Evolutionary conservation across 1,140 invertebrate genomes (phyloP).

Genomic region (Chironomus striatipennis): DNA sequence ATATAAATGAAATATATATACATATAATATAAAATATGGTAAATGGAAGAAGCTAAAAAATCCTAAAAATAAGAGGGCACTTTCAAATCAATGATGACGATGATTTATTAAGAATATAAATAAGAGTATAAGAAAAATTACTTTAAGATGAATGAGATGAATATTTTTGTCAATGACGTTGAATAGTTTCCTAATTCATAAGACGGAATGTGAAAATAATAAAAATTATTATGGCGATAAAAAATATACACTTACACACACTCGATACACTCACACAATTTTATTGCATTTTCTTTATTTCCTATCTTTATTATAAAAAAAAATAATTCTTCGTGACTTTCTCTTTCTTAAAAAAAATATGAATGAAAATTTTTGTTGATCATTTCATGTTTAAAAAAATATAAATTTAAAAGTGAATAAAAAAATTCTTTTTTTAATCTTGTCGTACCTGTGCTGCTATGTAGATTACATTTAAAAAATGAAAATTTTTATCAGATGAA

Average conservation of each 20-base stretch:
- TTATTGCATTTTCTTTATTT: neutral
- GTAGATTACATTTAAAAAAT: slow-evolving; percentile 1
- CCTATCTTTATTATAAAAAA: too few species aligned
- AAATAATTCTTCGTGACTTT: too few species aligned
- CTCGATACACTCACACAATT: neutral
- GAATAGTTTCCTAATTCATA: neutral
- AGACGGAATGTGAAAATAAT: too few species aligned
- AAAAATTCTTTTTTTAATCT: neutral
- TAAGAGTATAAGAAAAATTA: too few species aligned
- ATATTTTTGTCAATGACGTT: slow-evolving; percentile 6
- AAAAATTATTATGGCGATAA: too few species aligned
- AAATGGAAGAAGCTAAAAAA: too few species aligned
- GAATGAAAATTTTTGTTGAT: neutral
- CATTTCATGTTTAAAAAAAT: neutral
- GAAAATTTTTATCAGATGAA: neutral
- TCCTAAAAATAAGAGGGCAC: too few species aligned
- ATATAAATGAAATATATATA: too few species aligned
- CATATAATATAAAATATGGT: too few species aligned
- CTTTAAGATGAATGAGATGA: neutral
- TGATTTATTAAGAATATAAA: too few species aligned
- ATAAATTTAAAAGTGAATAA: neutral
- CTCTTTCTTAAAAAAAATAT: too few species aligned
- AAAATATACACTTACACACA: neutral
- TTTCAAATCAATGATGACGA: too few species aligned
- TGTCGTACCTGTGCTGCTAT: slow-evolving; percentile 11